phyloP scores from a whole-genome alignment of 1,140 invertebrate species.

The Mycetomoellerius zeteki region DNA sequence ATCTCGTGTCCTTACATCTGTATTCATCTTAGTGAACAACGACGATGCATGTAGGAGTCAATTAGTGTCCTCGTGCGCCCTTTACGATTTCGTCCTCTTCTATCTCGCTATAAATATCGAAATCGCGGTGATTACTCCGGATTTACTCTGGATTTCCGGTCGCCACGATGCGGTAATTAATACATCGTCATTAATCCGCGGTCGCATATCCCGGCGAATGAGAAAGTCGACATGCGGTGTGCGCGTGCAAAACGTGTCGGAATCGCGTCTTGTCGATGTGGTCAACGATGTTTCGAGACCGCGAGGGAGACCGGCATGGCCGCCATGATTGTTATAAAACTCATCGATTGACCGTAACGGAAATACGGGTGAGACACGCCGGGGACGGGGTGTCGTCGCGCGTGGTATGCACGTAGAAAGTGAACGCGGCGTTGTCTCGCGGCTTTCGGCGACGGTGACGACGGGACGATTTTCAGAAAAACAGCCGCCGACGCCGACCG shows the following conservation, averaged over 20 bases:
- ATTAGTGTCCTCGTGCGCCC: background rate
- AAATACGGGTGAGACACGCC: conserved; percentile 7
- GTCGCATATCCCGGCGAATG: background rate
- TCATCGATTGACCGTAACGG: conserved; percentile 79
- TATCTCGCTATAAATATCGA: background rate
- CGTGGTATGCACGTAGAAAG: no score
- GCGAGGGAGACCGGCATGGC: conserved; percentile 76
- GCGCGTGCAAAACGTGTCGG: background rate
- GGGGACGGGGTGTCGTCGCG: background rate
- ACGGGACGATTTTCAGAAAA: background rate
- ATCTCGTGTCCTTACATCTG: background rate
- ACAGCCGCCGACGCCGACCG: conserved; percentile 52
- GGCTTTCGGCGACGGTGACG: background rate
- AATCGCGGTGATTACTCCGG: background rate
- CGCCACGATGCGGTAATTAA: no score
- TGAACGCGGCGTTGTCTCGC: conserved; percentile 15
- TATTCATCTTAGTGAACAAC: background rate
- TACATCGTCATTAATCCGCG: background rate
- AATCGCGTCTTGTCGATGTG: background rate
- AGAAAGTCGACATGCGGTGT: background rate
- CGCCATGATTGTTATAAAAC: conserved; percentile 83
- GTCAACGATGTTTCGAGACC: background rate
- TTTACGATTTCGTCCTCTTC: background rate
- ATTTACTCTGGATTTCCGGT: background rate
- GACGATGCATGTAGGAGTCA: background rate